Percentiles rank a stretch among this genome's conserved stretches.
These are phyloP conservation scores for Hydractinia echinata DNA, from an alignment of 30 jellyfish, hydroid and myxozoan genomes.

Conservation along the genomic window DNA sequence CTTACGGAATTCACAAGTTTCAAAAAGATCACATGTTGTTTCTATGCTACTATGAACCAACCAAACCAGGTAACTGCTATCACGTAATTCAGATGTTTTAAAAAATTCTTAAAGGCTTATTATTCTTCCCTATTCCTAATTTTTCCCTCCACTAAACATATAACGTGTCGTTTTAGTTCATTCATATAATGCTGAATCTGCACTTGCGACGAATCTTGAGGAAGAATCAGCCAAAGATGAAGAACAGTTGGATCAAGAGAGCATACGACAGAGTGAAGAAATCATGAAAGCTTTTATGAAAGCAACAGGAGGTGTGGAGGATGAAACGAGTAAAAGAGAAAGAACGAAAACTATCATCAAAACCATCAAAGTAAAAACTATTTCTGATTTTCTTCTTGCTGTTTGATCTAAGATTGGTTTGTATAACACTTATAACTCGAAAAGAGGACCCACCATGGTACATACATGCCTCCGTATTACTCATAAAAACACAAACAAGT, in stretches of 20 bases:
- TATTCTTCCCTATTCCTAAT: neutral
- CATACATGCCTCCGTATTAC: too few relatives aligned
- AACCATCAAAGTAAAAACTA: conserved; percentile 57
- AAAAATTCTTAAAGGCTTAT: neutral
- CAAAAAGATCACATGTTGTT: conserved; percentile 91
- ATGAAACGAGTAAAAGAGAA: conserved; percentile 59
- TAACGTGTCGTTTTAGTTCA: neutral
- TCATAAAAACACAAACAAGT: too few relatives aligned
- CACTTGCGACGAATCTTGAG: conserved; percentile 22
- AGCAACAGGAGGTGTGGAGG: conserved; percentile 93
- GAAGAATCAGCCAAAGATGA: conserved; percentile 44
- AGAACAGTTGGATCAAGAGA: conserved; percentile 60
- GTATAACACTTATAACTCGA: too few relatives aligned
- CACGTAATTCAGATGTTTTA: neutral
- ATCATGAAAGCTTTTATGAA: conserved; percentile 75
- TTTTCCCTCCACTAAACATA: neutral
- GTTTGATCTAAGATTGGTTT: too few relatives aligned
- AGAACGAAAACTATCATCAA: conserved; percentile 77
- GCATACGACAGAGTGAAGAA: conserved; percentile 67
- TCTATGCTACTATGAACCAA: conserved; percentile 68
- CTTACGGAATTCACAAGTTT: conserved; percentile 80
- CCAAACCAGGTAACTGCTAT: conserved; percentile 40
- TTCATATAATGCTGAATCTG: conserved; percentile 29
- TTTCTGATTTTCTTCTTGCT: neutral
- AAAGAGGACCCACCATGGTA: too few relatives aligned